Base-by-base conservation (phyloP, 2,888 invertebrate species). In the Anaspis maculata region DNA sequence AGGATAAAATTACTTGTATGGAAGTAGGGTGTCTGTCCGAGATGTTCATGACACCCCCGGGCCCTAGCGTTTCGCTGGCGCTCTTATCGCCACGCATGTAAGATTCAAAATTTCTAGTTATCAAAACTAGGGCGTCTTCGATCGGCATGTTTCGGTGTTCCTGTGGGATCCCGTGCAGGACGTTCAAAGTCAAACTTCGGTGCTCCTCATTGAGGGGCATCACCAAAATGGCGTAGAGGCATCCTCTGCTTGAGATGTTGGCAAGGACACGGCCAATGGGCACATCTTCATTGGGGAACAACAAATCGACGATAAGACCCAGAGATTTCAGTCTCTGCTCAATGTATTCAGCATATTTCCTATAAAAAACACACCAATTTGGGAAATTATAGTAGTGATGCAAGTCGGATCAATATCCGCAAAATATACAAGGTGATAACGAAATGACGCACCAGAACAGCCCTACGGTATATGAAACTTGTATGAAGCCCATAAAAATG, bases 91-190 rank as follows among this genome's bases (percentile, higher is more conserved):
- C 71, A 34, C 71, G 64, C 62, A 73, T 70, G 54, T 78, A 79
- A 49, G 62, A 69, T 14, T 73, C 72, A 54, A 79, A 81, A 52
- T 88, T 85, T 1, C 81, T 74, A 5, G 77, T 74, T 15, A 95
- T 71, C 41, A 94, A 69, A 44, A 75, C 74, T 37, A 94, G 68
- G 0, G 94, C 90, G 64, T 94, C 92, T 34, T 95, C 92, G 22
- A 92, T 60, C 0, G 92, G 92, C 90, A 95, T 95, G 67, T 95
- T 94, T 49, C 95, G 79, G 66, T 95, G 95, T 59, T 94, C 95
- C 77, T 89, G 87, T 0, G 91, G 89, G 45, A 88, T 68, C 12
- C 92, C 94, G 66, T 92, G 89, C 11, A 95, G 68, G 45, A 95
- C 86, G 46, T 91, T 91, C 9, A 95, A 71, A 1, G 92, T 95